Evolutionary conservation across 2,113 vertebrate genomes (phyloP), one percentile per base, ranked within the genome.

Genomic region (Haemorhous mexicanus): DNA sequence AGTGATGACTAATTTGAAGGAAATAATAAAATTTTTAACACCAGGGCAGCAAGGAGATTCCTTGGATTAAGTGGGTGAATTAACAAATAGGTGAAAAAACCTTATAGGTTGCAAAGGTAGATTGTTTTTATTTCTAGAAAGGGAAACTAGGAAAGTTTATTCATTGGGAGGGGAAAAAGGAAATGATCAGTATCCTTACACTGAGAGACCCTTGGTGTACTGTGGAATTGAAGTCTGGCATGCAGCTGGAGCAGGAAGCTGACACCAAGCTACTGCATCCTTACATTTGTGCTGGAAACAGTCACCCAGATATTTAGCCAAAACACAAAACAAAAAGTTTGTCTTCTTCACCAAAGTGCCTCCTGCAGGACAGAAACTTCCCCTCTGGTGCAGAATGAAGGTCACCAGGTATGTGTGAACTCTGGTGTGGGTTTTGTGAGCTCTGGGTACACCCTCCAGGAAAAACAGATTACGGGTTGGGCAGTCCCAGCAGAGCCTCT

Each of bases 401-500:
- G 32, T 50, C 16, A 37, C 6, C 17, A 33, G 15, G 6, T 24
- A 26, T 16, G 32, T 9, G 9, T 17, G 35, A 21, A 18, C 13
- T 21, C 35, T 2, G 10, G 20, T 8, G 5, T 43, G 9, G 2
- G 11, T 33, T 59, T 46, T 66, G 33, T 32, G 37, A 18, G 7
- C 11, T 46, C 7, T 16, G 44, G 26, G 9, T 41, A 41, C 0
- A 2, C 0, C 14, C 41, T 43, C 9, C 13, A 43, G 68, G 19
- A 74, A 73, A 87, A 84, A 47, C 2, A 0, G 28, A n/a, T 16
- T 7, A 37, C 64, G 24, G 2, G 2, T 6, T 52, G 20, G 35
- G 23, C 23, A 21, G 13, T 63, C 28, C 28, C n/a, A 35, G 1
- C 1, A 41, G 10, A 90, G 6, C 15, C 13, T n/a, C 18, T 37